Percentiles rank a stretch among this genome's conserved stretches.
phyloP scores from a whole-genome alignment of 2,797 vertebrate genomes.

The Perdix hodgsoniae region DNA sequence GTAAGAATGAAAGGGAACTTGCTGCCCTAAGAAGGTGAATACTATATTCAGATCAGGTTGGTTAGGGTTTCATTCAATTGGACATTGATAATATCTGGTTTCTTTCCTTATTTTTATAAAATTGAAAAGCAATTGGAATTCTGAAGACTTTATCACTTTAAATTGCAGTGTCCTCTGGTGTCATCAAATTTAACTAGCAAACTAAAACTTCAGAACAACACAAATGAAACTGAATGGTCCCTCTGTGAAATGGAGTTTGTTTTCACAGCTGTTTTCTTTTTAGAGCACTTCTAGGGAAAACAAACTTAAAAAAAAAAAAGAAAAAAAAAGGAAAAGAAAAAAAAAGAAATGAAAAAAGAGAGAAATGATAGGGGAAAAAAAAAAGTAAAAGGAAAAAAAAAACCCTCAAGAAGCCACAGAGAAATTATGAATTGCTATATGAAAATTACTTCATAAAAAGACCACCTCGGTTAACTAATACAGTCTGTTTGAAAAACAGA shows the following conservation, averaged over 20 bases:
- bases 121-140: not conserved
- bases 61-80: not conserved
- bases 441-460: not conserved
- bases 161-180: not conserved
- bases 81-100: not conserved
- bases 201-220: not conserved
- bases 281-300: not conserved
- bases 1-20: not conserved
- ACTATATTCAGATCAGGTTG: not conserved
- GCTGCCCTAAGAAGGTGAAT: not conserved
- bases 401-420: not conserved
- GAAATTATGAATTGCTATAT: not conserved
- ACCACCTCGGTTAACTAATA: not conserved
- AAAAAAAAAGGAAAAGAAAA: no score
- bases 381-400: no score
- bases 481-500: not conserved
- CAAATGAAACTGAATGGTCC: not conserved
- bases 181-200: not conserved
- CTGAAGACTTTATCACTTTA: not conserved
- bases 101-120: not conserved
- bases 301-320: no score
- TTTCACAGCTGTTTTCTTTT: not conserved
- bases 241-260: not conserved
- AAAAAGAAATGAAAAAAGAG: no score
- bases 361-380: no score